Base-by-base conservation (phyloP, 2,797 vertebrate genomes). In the Eurystomus glaucurus region DNA sequence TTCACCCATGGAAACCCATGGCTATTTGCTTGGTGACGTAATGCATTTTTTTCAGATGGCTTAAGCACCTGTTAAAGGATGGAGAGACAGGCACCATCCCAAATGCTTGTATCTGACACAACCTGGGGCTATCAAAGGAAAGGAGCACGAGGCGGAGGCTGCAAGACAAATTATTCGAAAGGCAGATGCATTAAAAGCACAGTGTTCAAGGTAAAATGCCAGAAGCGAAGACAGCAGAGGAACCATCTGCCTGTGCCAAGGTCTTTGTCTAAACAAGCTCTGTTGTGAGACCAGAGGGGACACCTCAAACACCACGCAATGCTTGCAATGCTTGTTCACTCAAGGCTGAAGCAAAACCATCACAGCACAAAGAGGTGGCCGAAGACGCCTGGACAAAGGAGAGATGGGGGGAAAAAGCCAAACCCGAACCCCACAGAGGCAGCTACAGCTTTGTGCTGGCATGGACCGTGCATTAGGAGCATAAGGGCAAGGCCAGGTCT, bases 321-420 rank as follows among this genome's bases (percentile, higher is more conserved):
- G 2, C 46, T 20, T 54, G 45, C 50, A 33, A 4, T 3, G 22
- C 29, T 37, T 35, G 19, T n/a, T 64, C 43, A 16, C 66, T 58
- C 18, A 6, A 33, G 55, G 61, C 33, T 37, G 22, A 26, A 64
- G 61, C n/a, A 48, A 29, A 48, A 72, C n/a, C 37, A 26, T 7
- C 14, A 14, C 17, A 46, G 37, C 61, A 41, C 29, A n/a, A 58
- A 54, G n/a, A 72, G 14, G 45, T 48, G 21, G 29, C 55, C 64
- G 57, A 51, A 69, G 41, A 60, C 45, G 29, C 57, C 4, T 3
- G 17, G 41, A 31, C 52, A 45, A 48, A 41, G 31, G 26, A 50
- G 9, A 21, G 22, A 29, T 1, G 2, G 2, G 7, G 1, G 2
- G 15, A 35, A 48, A 43, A 39, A 6, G 1, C 8, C 18, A 37